phyloP scores from a whole-genome alignment of 2,888 invertebrate species.

The Aspidiotus destructor region DNA sequence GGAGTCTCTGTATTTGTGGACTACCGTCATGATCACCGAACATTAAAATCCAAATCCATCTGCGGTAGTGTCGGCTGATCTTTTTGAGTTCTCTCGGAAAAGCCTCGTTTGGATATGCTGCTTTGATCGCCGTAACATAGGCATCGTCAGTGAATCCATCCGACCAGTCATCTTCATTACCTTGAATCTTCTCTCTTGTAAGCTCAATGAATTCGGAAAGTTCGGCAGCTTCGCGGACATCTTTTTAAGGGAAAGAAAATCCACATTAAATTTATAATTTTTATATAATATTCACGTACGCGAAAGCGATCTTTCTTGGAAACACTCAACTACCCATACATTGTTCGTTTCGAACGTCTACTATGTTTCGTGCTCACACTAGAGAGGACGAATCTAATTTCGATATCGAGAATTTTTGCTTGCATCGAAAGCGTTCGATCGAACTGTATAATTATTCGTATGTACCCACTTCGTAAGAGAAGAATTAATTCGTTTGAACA shows the following conservation, averaged over 20 bases:
- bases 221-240: not conserved
- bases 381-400: too few relatives aligned
- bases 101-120: not conserved
- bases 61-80: not conserved
- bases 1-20: constrained; percentile 7
- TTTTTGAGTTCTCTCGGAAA: not conserved
- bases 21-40: not conserved
- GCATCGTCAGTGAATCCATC: not conserved
- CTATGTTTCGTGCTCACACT: too few relatives aligned
- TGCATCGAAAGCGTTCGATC: too few relatives aligned
- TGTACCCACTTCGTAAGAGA: too few relatives aligned
- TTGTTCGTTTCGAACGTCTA: too few relatives aligned
- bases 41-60: constrained; percentile 1
- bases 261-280: too few relatives aligned
- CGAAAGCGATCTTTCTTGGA: too few relatives aligned
- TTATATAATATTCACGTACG: too few relatives aligned
- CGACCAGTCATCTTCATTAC: not conserved
- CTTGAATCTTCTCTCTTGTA: not conserved
- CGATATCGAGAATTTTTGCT: too few relatives aligned
- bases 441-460: too few relatives aligned
- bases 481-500: too few relatives aligned
- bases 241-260: not conserved
- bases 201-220: not conserved
- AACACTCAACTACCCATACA: too few relatives aligned
- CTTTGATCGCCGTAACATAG: not conserved